phyloP scores from a whole-genome alignment of 2,888 invertebrate species.

The Andrena fulva region DNA sequence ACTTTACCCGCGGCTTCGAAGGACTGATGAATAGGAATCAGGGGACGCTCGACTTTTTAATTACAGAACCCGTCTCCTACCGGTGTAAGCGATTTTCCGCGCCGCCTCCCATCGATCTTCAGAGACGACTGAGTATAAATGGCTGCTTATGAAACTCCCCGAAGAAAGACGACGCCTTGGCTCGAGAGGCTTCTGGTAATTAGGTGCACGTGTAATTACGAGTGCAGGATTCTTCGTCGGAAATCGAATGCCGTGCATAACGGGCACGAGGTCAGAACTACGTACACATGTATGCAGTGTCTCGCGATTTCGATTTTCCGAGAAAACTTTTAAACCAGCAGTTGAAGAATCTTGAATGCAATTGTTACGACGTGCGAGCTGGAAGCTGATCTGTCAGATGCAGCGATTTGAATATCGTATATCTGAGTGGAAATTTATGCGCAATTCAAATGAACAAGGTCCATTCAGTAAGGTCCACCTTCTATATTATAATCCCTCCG shows the following conservation, averaged over 20 bases:
- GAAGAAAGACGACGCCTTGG: conserved; percentile 26
- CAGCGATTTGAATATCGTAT: neutral
- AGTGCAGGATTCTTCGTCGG: conserved; percentile 17
- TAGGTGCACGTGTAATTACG: conserved; percentile 45
- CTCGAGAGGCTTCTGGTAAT: neutral
- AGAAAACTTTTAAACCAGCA: neutral
- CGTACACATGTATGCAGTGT: too few relatives aligned
- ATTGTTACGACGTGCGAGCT: neutral
- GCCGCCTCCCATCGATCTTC: conserved; percentile 48
- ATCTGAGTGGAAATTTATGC: neutral
- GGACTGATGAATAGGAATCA: conserved; percentile 69
- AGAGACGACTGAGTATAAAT: conserved; percentile 47
- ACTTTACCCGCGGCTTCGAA: conserved; percentile 29
- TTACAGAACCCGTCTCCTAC: conserved; percentile 52
- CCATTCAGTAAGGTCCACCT: neutral
- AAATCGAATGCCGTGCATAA: too few relatives aligned
- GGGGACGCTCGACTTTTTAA: conserved; percentile 60
- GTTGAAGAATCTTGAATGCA: neutral
- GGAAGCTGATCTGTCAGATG: neutral
- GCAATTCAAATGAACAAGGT: neutral
- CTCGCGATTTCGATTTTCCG: neutral
- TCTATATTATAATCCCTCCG: neutral
- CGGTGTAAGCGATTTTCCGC: conserved; percentile 65
- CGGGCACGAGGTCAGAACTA: too few relatives aligned
- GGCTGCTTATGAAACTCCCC: conserved; percentile 46